Percentiles rank a stretch among this genome's conserved stretches.
Conservation (phyloP, 2,797 vertebrate genomes). For the Nasua narica region DNA sequence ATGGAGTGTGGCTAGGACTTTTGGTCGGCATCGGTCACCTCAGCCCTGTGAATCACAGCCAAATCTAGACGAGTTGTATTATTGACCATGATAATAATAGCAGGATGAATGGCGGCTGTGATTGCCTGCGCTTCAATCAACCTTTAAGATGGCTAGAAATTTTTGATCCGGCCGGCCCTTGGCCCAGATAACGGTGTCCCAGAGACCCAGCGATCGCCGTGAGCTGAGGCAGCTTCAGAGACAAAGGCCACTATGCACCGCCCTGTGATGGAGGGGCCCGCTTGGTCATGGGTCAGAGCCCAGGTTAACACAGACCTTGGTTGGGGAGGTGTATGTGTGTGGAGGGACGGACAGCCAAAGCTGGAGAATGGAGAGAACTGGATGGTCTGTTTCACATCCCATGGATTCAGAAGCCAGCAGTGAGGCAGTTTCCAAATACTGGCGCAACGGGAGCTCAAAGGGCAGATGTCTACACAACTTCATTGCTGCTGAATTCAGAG, state of each 20-base stretch:
- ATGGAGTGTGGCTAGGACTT: not conserved
- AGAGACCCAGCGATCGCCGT: not conserved
- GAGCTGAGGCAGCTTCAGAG: not conserved
- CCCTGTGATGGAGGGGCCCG: not conserved
- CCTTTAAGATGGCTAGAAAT: not conserved
- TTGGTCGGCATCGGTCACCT: slow-evolving; percentile 13
- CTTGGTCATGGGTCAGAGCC: slow-evolving; percentile 37
- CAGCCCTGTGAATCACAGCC: slow-evolving; percentile 13
- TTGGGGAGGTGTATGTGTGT: not conserved
- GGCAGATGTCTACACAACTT: not conserved
- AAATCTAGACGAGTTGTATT: not conserved
- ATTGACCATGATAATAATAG: not conserved
- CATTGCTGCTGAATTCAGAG: not conserved
- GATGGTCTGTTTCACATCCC: not conserved
- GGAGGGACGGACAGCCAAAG: not conserved
- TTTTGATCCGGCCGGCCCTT: not conserved
- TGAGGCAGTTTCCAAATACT: not conserved
- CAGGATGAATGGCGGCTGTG: not conserved
- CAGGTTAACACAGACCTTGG: slow-evolving; percentile 23
- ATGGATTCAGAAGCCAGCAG: not conserved
- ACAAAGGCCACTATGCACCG: not conserved
- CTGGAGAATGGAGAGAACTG: not conserved
- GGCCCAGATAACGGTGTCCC: not conserved
- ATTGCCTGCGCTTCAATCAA: not conserved
- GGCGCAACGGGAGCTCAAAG: not conserved